Base-by-base conservation (phyloP, 2,797 vertebrate species). In the Potorous gilbertii region DNA sequence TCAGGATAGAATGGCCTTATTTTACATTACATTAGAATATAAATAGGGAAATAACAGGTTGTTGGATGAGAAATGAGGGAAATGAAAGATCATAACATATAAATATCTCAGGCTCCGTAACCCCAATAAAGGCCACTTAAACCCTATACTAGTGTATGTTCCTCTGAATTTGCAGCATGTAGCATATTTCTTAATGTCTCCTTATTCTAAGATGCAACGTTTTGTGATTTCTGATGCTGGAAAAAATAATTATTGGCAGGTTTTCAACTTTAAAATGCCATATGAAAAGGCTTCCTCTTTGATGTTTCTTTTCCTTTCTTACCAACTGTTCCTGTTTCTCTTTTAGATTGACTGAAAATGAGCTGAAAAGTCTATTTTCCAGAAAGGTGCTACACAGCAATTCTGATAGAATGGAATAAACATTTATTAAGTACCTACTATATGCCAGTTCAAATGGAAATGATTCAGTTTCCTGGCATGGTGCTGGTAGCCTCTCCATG, bases 221-320 rank as follows among this genome's bases (percentile, higher is more conserved):
- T 24, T 81, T 81, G 16, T 27, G 21, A 81, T 81, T 81, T 81
- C 3, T n/a, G 8, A 40, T 46, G 6, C 40, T 81, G 74, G 74
- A 81, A 81, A 87, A 59, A 18, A 55, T 28, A 55, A 91, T 46
- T 31, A 56, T 87, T n/a, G 59, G 2, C 54, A 94, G 90, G 5
- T 28, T 56, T 96, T 97, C 74, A 62, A n/a, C n/a, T 95, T 6
- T 92, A 95, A 50, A 92, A 91, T 93, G 93, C 90, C 62, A 0
- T 0, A 11, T 14, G 93, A n/a, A 96, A 89, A 89, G 34, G 0
- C 18, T 81, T 81, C n/a, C n/a, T 81, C 6, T 9, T 81, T 27
- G 40, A 46, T 96, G 92, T 29, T 4, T 16, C 0, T 81, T 2
- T 10, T 5, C 29, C 62, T 0, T 52, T 95, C 94, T 96, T 87